Percentiles rank a stretch among this genome's conserved stretches.
Conservation (phyloP, 1,140 invertebrate species). For the Proctacanthus coquilletti region DNA sequence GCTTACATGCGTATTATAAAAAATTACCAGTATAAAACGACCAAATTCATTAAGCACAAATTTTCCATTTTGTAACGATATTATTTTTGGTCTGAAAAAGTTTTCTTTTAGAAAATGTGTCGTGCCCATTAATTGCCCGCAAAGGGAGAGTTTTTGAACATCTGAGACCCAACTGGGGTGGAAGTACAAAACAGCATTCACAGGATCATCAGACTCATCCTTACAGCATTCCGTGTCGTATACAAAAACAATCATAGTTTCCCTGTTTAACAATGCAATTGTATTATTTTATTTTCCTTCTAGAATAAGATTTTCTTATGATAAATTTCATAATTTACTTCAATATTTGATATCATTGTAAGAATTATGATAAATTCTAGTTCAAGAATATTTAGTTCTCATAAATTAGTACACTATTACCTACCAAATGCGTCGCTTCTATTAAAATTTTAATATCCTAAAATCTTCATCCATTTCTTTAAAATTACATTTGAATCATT, state of each 20-base stretch:
- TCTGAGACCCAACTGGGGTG: conserved; percentile 74
- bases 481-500: no score
- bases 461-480: no score
- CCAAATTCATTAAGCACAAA: conserved; percentile 65
- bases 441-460: no score
- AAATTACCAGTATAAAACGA: conserved; percentile 56
- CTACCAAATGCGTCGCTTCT: no score
- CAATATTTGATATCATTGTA: no score
- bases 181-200: conserved; percentile 72
- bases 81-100: conserved; percentile 54
- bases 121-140: conserved; percentile 68
- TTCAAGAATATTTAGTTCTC: no score
- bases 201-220: conserved; percentile 70
- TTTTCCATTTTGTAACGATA: conserved; percentile 68
- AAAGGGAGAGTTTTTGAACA: conserved; percentile 58
- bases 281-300: background rate
- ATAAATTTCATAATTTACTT: no score
- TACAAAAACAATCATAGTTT: conserved; percentile 77
- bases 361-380: no score
- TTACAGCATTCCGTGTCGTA: conserved; percentile 65
- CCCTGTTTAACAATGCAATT: conserved; percentile 32
- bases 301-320: no score
- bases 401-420: no score
- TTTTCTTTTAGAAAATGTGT: conserved; percentile 56
- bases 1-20: conserved; percentile 5